Evolutionary conservation across 1,140 invertebrate genomes (phyloP).

Genomic region (Chymomyza costata): DNA sequence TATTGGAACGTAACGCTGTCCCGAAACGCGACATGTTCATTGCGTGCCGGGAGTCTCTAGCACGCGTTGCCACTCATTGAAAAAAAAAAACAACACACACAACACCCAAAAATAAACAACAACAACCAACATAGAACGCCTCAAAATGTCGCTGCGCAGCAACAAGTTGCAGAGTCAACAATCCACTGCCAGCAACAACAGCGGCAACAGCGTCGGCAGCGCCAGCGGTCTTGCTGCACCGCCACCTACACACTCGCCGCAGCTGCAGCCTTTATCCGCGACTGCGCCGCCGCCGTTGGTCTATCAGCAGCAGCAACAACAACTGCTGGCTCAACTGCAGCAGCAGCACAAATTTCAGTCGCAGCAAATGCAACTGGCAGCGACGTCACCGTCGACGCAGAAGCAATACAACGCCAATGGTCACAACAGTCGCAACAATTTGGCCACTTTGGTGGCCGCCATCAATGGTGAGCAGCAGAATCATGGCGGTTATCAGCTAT

Average conservation of each 20-base stretch:
- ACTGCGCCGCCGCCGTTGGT: constrained; percentile 40
- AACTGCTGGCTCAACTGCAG: constrained; percentile 64
- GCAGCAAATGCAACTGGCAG: constrained; percentile 50
- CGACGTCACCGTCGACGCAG: constrained; percentile 16
- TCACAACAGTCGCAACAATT: constrained; percentile 67
- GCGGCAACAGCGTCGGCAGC: constrained; percentile 25
- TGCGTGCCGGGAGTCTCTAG: constrained; percentile 11
- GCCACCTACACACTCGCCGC: constrained; percentile 15
- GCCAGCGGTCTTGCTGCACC: constrained; percentile 13
- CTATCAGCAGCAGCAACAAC: constrained; percentile 72
- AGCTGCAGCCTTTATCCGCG: constrained; percentile 21
- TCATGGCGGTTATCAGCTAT: constrained; percentile 45
- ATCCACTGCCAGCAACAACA: constrained; percentile 34
- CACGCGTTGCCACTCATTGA: neutral
- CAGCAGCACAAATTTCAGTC: constrained; percentile 75
- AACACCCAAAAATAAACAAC: neutral
- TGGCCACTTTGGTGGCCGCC: constrained; percentile 67
- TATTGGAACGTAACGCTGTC: constrained; percentile 1
- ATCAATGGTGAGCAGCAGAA: constrained; percentile 57
- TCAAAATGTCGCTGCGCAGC: constrained; percentile 65
- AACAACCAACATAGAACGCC: neutral
- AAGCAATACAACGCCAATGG: constrained; percentile 25
- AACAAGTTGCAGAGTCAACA: constrained; percentile 60
- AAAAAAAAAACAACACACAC: neutral
- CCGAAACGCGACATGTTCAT: neutral